Base-by-base conservation (phyloP, 2,113 vertebrate genomes). In the Paramormyrops kingsleyae region DNA sequence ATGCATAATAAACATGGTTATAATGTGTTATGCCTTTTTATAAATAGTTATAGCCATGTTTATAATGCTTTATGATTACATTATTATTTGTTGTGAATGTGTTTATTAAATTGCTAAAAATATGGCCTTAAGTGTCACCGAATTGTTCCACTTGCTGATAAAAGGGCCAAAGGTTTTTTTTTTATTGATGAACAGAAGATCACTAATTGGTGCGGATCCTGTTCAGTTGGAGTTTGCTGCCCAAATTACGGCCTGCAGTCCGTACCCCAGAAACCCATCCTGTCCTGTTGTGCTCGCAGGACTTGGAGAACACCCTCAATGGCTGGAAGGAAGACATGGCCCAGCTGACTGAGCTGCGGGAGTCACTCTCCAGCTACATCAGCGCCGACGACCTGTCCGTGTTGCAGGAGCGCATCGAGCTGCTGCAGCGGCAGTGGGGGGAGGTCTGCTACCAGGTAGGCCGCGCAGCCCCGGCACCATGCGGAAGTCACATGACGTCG, bases 341-440 rank as follows among this genome's bases (percentile, higher is more conserved):
- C 3, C 97, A 97, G 87, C 92, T 99, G 84, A 94, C 93, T 0
- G 88, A 96, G 59, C 93, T 99, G 92, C 96, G 96, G 92, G 96
- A 97, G 87, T 96, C 96, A 0, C 94, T 99, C 35, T 95, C 95
- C 24, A 53, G 94, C 3, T 96, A 94, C 80, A 97, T 99, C 93
- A 97, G 96, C 0, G 90, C 96, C 0, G 98, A 99, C 7, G 98
- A 99, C 74, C 95, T 97, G 88, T 96, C 96, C n/a, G 96, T 98
- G 89, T 96, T 99, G 59, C 97, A 95, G 42, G 98, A 99, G 50
- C 95, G 98, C 3, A 94, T 98, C n/a, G 98, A 99, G 86, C 96
- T 99, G 87, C 95, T 99, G 91, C 97, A 99, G 44, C 96, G 97
- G 21, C 98, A 99, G 89, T 99, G 98, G 99, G 98, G 98, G 24